Conservation (phyloP, 2,888 invertebrate species). For the Flabesymbios commensalis region DNA sequence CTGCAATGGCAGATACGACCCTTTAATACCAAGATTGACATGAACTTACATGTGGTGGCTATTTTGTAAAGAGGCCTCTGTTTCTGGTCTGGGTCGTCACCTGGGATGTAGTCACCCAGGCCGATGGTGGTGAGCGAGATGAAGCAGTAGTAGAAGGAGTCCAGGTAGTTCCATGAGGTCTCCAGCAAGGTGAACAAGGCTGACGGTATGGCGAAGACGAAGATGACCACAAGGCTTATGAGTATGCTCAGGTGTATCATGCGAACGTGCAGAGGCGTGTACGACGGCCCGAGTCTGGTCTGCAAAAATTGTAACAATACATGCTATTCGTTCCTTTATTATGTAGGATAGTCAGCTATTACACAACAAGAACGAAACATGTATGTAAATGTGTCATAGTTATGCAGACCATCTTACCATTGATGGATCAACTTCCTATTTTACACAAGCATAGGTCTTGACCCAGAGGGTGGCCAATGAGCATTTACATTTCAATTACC, state of each 20-base stretch:
- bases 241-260: constrained; percentile 76
- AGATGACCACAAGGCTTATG: constrained; percentile 62
- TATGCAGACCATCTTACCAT: too few relatives aligned
- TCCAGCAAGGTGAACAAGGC: constrained; percentile 76
- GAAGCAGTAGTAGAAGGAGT: constrained; percentile 89
- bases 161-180: constrained; percentile 81
- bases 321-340: neutral
- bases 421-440: too few relatives aligned
- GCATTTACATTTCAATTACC: too few relatives aligned
- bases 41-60: constrained; percentile 72
- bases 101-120: constrained; percentile 86
- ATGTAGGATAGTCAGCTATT: too few relatives aligned
- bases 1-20: too few relatives aligned
- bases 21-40: too few relatives aligned
- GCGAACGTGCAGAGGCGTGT: constrained; percentile 66
- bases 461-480: too few relatives aligned
- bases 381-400: too few relatives aligned
- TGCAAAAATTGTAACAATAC: neutral
- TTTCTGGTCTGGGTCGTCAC: constrained; percentile 76
- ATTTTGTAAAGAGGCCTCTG: constrained; percentile 82
- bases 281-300: constrained; percentile 45
- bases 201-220: constrained; percentile 79
- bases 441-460: too few relatives aligned
- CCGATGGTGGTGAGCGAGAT: constrained; percentile 86
- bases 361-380: too few relatives aligned